These are phyloP conservation scores for Dipodomys stephensi DNA, from an alignment of 2,113 vertebrate genomes.

Conservation along the genomic window DNA sequence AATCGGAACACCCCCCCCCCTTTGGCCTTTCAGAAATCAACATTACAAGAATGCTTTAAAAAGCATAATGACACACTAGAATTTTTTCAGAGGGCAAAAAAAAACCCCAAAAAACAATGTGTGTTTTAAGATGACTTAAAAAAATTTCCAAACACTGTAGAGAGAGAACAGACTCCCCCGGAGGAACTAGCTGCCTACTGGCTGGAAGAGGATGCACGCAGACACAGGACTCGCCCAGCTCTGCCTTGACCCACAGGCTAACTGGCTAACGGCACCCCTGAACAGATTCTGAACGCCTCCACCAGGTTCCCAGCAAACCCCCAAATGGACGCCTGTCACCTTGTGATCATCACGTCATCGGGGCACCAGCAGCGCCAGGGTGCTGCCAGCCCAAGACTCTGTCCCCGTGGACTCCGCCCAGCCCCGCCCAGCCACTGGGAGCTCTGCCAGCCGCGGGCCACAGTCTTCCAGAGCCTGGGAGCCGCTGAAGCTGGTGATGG, in stretches of 20 bases:
- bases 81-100: background rate
- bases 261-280: fast-evolving
- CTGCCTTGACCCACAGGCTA: fast-evolving
- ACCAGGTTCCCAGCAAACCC: background rate
- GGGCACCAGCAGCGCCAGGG: background rate
- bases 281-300: no score
- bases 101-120: no score
- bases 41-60: background rate
- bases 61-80: background rate
- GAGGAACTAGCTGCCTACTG: background rate
- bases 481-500: fast-evolving
- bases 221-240: fast-evolving
- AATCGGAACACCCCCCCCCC: no score
- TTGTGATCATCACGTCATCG: background rate
- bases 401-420: fast-evolving
- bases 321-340: background rate
- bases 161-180: background rate
- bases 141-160: background rate
- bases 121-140: no score
- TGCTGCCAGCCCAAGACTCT: fast-evolving
- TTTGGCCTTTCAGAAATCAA: background rate
- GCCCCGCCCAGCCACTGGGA: background rate
- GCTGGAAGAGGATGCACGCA: fast-evolving
- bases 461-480: background rate
- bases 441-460: background rate